Evolutionary conservation across 1,140 invertebrate genomes (phyloP).

Genomic region (Anagrus nilaparvatae): DNA sequence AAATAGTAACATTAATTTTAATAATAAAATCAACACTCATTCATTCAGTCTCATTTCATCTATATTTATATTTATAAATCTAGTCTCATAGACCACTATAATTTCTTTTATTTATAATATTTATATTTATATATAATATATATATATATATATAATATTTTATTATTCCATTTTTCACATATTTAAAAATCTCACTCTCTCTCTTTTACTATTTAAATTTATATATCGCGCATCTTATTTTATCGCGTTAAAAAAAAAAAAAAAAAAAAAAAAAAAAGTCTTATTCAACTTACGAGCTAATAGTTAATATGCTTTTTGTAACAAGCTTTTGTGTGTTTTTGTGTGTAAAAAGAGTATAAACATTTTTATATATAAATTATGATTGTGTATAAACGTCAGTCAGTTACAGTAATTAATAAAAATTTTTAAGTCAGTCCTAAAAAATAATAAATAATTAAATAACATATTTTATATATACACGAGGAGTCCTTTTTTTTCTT

Average conservation of each 20-base stretch:
- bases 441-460: too few species aligned
- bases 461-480: too few species aligned
- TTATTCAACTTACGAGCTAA: slow-evolving; percentile 43
- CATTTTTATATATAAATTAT: slow-evolving; percentile 18
- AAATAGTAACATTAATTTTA: too few species aligned
- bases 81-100: slow-evolving; percentile 44
- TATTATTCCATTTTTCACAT: slow-evolving; percentile 29
- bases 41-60: slow-evolving; percentile 20
- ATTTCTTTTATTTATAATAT: slow-evolving; percentile 44
- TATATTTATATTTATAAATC: slow-evolving; percentile 38
- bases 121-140: slow-evolving; percentile 31
- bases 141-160: slow-evolving; percentile 42
- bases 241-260: too few species aligned
- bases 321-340: slow-evolving; percentile 27
- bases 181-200: slow-evolving; percentile 26
- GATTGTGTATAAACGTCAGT: too few species aligned
- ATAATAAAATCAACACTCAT: too few species aligned
- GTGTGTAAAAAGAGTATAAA: slow-evolving; percentile 21
- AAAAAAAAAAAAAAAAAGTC: too few species aligned
- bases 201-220: too few species aligned
- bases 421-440: too few species aligned
- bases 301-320: slow-evolving; percentile 43
- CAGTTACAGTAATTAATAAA: too few species aligned
- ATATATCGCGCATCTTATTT: too few species aligned
- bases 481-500: too few species aligned